Percentiles rank a stretch among this genome's conserved stretches.
Evolutionary conservation across 2,113 vertebrate genomes (phyloP).

Genomic region (Corythaixoides concolor): DNA sequence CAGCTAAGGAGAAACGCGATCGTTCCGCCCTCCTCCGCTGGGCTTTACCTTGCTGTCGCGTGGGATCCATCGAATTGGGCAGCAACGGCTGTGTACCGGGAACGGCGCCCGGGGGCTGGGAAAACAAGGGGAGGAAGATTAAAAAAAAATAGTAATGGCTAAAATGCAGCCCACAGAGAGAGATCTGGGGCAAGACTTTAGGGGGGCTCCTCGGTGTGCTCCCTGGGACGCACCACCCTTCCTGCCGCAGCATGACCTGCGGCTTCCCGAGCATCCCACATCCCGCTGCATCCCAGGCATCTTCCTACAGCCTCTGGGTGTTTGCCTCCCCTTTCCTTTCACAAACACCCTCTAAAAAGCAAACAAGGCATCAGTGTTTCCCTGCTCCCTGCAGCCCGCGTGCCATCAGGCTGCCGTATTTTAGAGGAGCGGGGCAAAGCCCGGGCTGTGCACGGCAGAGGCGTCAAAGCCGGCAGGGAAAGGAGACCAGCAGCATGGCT

Average conservation of each 20-base stretch:
- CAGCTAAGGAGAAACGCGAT: neutral
- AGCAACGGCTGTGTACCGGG: conserved; percentile 96
- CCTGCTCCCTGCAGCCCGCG: fast-evolving
- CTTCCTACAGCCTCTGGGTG: neutral
- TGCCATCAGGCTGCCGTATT: neutral
- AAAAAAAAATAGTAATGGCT: neutral
- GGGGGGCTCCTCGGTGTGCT: neutral
- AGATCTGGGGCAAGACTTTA: neutral
- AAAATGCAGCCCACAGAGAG: neutral
- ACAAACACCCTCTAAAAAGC: neutral
- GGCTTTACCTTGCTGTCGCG: conserved; percentile 91
- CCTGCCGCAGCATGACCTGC: neutral
- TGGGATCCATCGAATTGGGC: conserved; percentile 96
- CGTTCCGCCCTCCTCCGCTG: fast-evolving
- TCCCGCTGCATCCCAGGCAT: neutral
- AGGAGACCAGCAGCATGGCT: neutral
- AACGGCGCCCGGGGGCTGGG: conserved; percentile 92
- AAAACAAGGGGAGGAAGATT: neutral
- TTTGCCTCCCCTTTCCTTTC: neutral
- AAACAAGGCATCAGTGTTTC: fast-evolving
- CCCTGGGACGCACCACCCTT: neutral
- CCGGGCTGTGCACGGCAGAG: fast-evolving
- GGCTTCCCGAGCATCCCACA: neutral
- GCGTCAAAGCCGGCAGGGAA: neutral
- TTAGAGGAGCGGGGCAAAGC: neutral